Evolutionary conservation across 2,797 vertebrate species (phyloP).

Genomic region (Vultur gryphus): DNA sequence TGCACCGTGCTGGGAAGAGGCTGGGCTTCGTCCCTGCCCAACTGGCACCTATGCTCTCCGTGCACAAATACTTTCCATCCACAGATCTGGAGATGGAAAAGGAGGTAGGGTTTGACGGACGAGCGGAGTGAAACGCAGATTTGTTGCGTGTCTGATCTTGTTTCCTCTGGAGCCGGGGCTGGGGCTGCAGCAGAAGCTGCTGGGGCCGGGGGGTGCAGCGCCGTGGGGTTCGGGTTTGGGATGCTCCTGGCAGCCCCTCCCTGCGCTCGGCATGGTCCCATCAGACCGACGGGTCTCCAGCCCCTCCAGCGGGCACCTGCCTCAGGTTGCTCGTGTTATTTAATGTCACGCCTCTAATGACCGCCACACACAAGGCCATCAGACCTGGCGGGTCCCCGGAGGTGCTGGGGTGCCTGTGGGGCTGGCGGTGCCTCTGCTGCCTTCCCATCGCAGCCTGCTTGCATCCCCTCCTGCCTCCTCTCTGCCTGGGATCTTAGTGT

Average conservation of each 20-base stretch:
- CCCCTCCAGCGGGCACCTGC: not conserved
- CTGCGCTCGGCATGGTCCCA: accelerated
- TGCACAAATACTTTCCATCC: not conserved
- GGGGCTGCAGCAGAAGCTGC: not conserved
- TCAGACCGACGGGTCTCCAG: accelerated
- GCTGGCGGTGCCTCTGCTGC: not conserved
- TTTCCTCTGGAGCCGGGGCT: not conserved
- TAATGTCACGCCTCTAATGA: not conserved
- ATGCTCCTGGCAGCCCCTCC: not conserved
- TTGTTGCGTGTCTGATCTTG: accelerated
- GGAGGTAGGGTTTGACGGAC: not conserved
- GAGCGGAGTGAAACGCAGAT: not conserved
- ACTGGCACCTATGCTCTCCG: accelerated
- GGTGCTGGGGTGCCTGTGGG: not conserved
- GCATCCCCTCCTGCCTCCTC: accelerated
- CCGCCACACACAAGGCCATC: accelerated
- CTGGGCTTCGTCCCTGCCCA: not conserved
- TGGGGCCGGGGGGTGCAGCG: accelerated
- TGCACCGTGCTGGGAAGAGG: not conserved
- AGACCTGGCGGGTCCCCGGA: accelerated
- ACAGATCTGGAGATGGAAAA: accelerated
- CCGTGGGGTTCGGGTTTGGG: not conserved
- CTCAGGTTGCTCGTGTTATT: accelerated
- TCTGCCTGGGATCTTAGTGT: not conserved
- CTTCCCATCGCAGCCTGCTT: not conserved